Conservation (phyloP, 2,888 invertebrate genomes). For the Polydrusus tereticollis region DNA sequence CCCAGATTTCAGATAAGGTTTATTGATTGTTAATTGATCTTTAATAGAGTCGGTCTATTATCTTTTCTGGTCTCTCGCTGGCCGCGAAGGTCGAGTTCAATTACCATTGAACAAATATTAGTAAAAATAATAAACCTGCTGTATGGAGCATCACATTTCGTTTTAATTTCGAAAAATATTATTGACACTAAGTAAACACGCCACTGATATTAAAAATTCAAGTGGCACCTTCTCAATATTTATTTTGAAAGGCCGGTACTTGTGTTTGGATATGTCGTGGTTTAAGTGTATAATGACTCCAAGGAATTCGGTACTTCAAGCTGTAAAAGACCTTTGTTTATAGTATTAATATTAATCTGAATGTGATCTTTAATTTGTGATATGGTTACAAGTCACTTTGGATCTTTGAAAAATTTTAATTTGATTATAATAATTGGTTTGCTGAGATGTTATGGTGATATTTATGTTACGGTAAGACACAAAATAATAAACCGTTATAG, state of each 20-base stretch:
- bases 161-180: conserved; percentile 19
- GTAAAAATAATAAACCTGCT: neutral
- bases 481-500: too few species aligned
- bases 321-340: neutral
- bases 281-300: conserved; percentile 22
- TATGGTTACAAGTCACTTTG: too few species aligned
- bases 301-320: conserved; percentile 11
- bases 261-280: conserved; percentile 20
- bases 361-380: too few species aligned
- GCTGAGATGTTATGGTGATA: too few species aligned
- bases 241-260: conserved; percentile 20
- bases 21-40: neutral
- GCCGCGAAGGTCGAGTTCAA: neutral
- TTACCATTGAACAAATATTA: conserved; percentile 6
- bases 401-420: neutral
- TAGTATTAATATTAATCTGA: neutral
- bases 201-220: conserved; percentile 21
- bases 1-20: neutral
- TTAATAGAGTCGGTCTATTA: neutral
- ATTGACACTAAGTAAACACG: conserved; percentile 31
- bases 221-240: conserved; percentile 22
- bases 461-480: too few species aligned
- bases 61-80: neutral
- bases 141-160: neutral
- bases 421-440: too few species aligned